These are phyloP conservation scores for Pagetopsis macropterus DNA, from an alignment of 2,797 vertebrate genomes.

Conservation along the genomic window DNA sequence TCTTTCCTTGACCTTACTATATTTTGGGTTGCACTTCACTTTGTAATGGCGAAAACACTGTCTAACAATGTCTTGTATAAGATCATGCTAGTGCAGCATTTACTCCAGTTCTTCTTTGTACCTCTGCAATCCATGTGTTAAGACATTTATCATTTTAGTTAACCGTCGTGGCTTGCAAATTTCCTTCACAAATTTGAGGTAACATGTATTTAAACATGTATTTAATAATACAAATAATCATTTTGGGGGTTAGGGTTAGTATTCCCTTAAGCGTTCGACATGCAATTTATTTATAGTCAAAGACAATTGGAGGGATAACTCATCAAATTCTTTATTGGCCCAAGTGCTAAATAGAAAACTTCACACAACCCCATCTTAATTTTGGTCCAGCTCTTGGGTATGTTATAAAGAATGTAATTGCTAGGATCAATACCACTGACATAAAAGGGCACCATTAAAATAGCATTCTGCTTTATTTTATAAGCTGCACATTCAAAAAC, in stretches of 20 bases:
- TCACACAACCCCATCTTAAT: neutral
- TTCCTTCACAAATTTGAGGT: too few relatives aligned
- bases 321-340: neutral
- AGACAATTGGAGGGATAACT: neutral
- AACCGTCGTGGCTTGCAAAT: too few relatives aligned
- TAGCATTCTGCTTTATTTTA: constrained; percentile 12
- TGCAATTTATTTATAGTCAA: too few relatives aligned
- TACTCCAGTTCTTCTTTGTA: neutral
- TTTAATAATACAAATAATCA: too few relatives aligned
- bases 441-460: constrained; percentile 7
- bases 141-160: too few relatives aligned
- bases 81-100: neutral
- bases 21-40: neutral
- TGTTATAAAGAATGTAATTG: neutral
- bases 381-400: neutral
- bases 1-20: neutral
- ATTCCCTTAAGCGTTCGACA: too few relatives aligned
- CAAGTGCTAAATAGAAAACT: neutral
- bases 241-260: too few relatives aligned
- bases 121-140: neutral
- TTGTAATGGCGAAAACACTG: neutral
- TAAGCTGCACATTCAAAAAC: neutral
- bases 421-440: neutral
- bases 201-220: too few relatives aligned
- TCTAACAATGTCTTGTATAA: neutral